A percentile compares a stretch with the other conserved stretches of the same genome.
These are phyloP conservation scores for Eilema sororculum DNA, from an alignment of 2,888 invertebrate genomes.

Conservation along the genomic window DNA sequence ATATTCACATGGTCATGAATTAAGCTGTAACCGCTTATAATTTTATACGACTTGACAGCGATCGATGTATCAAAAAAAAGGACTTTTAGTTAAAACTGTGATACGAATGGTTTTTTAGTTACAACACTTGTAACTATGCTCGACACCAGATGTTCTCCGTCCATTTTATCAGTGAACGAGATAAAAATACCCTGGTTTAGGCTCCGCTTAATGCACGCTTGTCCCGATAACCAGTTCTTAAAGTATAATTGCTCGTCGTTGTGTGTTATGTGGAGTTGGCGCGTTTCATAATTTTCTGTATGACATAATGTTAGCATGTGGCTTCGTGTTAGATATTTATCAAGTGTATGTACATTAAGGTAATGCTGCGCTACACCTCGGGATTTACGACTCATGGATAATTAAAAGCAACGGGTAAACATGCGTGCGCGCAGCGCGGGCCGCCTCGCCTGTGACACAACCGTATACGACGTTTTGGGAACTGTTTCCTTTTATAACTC, in stretches of 20 bases:
- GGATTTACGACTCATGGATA: conserved; percentile 62
- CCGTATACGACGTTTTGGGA: conserved; percentile 55
- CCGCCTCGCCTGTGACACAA: conserved; percentile 55
- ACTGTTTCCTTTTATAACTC: conserved; percentile 63
- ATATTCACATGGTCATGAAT: conserved; percentile 59
- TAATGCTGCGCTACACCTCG: conserved; percentile 58
- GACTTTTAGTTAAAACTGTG: conserved; percentile 43
- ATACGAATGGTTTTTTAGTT: conserved; percentile 56
- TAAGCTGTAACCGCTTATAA: conserved; percentile 57
- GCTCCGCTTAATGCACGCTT: conserved; percentile 54
- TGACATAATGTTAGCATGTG: conserved; percentile 63
- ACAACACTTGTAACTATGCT: conserved; percentile 68
- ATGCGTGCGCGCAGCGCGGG: conserved; percentile 55
- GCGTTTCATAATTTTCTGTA: conserved; percentile 54
- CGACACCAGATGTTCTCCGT: conserved; percentile 73
- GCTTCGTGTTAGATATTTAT: conserved; percentile 60
- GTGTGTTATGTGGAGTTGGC: conserved; percentile 38
- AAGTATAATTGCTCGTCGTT: conserved; percentile 36
- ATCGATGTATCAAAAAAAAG: conserved; percentile 57
- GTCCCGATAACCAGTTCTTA: conserved; percentile 62
- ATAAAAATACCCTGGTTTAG: conserved; percentile 71
- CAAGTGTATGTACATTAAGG: conserved; percentile 56
- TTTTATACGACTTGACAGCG: conserved; percentile 51
- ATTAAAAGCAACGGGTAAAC: conserved; percentile 66
- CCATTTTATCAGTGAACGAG: conserved; percentile 67